Evolutionary conservation across 2,888 invertebrate species (phyloP), one percentile per base, ranked within the genome.

Genomic region (Meteorus colon): DNA sequence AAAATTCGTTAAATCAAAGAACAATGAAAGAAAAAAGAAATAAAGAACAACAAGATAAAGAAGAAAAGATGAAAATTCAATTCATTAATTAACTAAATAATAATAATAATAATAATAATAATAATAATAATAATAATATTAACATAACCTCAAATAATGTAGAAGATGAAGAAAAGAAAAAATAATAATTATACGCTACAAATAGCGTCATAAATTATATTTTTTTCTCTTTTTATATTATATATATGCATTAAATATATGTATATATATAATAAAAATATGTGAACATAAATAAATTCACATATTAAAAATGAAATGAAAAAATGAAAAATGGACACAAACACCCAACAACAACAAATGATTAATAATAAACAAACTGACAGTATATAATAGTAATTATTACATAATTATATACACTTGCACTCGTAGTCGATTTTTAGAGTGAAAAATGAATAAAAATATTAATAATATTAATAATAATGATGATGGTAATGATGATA

Each of bases 191-290:
- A n/a, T 27, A 59, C 19, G 24, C 34, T 5, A 45, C 59, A 76
- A 55, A 59, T 16, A 19, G 77, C 75, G 80, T 76, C 79, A 77
- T 81, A 81, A 81, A 83, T 83, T 83, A 81, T 85, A 83, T 81
- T 83, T 83, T 82, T 80, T 79, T 82, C 71, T 80, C 78, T 81
- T 78, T 73, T 74, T 76, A 70, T 76, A 63, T 29, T 66, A 74
- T 27, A 63, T 24, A 24, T 24, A 24, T 24, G 24, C 24, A 24
- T 24, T 24, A 24, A 24, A 1, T 24, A 24, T 55, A 78, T 51
- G 34, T 74, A 34, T 55, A 63, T 75, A 74, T 60, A 74, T 74
- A 66, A 59, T 73, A 77, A 68, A 75, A 74, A 45, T 73, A 51
- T 63, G 55, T 55, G 55, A 34, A 69, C 24, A 51, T 1, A n/a